Evolutionary conservation across 2,888 invertebrate species (phyloP), one percentile per base, ranked within the genome.

Genomic region (Chalcis sispes): DNA sequence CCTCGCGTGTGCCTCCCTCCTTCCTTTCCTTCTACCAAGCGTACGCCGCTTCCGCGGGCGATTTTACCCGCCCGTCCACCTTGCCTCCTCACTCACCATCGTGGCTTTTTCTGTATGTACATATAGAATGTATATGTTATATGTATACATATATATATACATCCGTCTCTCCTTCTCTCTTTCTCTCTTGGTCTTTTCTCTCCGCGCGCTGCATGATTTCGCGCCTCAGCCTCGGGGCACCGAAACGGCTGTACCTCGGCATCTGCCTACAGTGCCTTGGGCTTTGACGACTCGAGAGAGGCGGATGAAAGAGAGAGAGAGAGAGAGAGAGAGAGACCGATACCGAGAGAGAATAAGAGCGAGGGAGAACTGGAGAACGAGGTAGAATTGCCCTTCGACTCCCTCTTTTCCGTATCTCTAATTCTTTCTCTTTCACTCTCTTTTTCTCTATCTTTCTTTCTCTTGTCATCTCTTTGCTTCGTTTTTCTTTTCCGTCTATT

Each of bases 191-290:
- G 2, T 46, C 27, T n/a, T 1, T 40, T n/a, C 27, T 23, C 18
- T 25, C 46, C 29, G 18, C 27, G 29, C 58, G 36, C 79, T 81
- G 84, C 82, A 84, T 84, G 83, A 85, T 83, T 83, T 83, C 83
- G 82, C 81, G 80, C 80, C 80, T 80, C 69, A n/a, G 82, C 80
- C 84, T 74, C 79, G 78, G 85, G 86, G 81, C 77, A 83, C 82
- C 83, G 80, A 84, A 86, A 86, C 84, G 83, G 82, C 81, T 82
- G 80, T 81, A 80, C 80, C 81, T 81, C 81, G 82, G 82, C 83
- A 84, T 85, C 83, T 83, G 86, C 84, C 86, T 85, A 85, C 85
- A 87, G 74, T 80, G 86, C 87, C 81, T 56, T 65, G 36, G 82
- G 87, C 84, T 64, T n/a, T n/a, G n/a, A n/a, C n/a, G 23, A 20